A percentile compares a stretch with the other conserved stretches of the same genome.
phyloP scores from a whole-genome alignment of 1,140 invertebrate genomes.

The Drosophila bocqueti region DNA sequence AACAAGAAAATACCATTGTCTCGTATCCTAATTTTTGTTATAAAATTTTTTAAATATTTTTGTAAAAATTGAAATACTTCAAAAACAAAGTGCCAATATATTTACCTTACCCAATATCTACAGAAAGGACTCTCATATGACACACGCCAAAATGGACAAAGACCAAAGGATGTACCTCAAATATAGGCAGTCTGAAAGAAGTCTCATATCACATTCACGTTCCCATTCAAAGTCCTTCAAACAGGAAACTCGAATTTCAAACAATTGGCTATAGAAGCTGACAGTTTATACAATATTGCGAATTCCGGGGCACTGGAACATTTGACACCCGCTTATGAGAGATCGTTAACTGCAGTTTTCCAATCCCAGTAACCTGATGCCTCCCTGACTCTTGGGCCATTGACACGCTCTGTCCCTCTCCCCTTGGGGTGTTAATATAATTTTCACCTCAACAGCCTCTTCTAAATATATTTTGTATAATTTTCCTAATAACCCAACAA shows the following conservation, averaged over 20 bases:
- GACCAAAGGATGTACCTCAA: slow-evolving; percentile 26
- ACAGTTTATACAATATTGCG: slow-evolving; percentile 79
- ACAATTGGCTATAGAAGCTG: slow-evolving; percentile 55
- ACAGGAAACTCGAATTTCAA: slow-evolving; percentile 76
- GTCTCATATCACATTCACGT: slow-evolving; percentile 21
- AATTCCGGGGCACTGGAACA: slow-evolving; percentile 59
- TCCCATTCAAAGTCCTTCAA: slow-evolving; percentile 25
- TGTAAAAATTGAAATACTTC: no score
- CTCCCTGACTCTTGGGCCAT: slow-evolving; percentile 56
- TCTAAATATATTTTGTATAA: slow-evolving; percentile 54
- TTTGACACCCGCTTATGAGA: slow-evolving; percentile 67
- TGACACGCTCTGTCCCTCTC: slow-evolving; percentile 46
- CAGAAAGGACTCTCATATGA: slow-evolving; percentile 44
- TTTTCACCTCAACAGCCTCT: slow-evolving; percentile 51
- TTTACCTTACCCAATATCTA: slow-evolving; percentile 31
- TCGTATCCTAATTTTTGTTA: no score
- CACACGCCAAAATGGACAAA: slow-evolving; percentile 55
- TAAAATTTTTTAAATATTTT: no score
- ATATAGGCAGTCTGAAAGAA: slow-evolving; percentile 6
- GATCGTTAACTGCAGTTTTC: slow-evolving; percentile 61
- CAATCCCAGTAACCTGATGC: slow-evolving; percentile 57
- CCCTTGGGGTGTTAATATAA: slow-evolving; percentile 62
- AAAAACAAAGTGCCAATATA: background rate
- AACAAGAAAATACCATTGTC: no score
- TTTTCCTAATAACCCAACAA: slow-evolving; percentile 66